These are phyloP conservation scores for Lordiphosa andalusiaca DNA, from an alignment of 2,888 invertebrate species.

Conservation along the genomic window DNA sequence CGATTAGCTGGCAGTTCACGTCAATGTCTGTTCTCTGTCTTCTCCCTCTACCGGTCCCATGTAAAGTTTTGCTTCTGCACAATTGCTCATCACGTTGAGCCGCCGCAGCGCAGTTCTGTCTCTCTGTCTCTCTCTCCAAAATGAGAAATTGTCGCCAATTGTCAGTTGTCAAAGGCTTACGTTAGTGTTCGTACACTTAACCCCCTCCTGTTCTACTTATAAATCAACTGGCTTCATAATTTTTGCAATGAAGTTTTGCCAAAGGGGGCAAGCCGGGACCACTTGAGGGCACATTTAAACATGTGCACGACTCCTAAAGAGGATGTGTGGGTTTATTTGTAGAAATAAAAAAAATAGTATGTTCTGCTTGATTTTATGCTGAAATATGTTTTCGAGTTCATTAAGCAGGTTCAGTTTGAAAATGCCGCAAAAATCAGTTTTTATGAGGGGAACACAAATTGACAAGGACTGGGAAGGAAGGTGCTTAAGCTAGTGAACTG, in stretches of 20 bases:
- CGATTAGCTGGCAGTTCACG: constrained; percentile 65
- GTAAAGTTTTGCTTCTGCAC: constrained; percentile 28
- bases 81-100: constrained; percentile 61
- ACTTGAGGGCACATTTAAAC: constrained; percentile 12
- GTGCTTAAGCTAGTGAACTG: background rate
- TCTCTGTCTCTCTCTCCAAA: constrained; percentile 27
- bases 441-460: background rate
- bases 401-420: constrained; percentile 36
- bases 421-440: constrained; percentile 22
- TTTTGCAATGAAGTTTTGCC: constrained; percentile 45
- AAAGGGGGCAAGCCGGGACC: constrained; percentile 27
- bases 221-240: constrained; percentile 63
- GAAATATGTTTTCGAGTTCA: constrained; percentile 42
- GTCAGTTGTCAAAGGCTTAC: constrained; percentile 43
- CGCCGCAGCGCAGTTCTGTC: constrained; percentile 13
- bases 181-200: constrained; percentile 5
- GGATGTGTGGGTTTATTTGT: constrained; percentile 61
- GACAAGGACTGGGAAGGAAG: background rate
- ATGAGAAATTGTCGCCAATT: constrained; percentile 66
- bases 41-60: constrained; percentile 1
- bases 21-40: constrained; percentile 47
- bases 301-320: constrained; percentile 45
- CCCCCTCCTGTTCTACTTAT: constrained; percentile 30
- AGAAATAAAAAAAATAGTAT: constrained; percentile 4
- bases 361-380: constrained; percentile 19